Evolutionary conservation across 2,888 invertebrate species (phyloP), one percentile per base, ranked within the genome.

Genomic region (Cheilosia pagana): DNA sequence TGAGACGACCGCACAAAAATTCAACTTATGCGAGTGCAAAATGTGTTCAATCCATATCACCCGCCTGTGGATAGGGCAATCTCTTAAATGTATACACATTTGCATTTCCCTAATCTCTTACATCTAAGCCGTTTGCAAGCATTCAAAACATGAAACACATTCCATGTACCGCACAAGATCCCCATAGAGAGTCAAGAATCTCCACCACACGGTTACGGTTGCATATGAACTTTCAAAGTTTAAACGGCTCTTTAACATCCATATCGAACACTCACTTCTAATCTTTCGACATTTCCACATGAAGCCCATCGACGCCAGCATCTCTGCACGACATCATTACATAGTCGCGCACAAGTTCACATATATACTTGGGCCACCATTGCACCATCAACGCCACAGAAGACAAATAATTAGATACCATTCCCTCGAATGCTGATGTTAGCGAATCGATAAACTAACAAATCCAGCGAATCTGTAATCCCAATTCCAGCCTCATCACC

Each of bases 201-300:
- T 14, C 6, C 21, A 23, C 67, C 70, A 74, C 70, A 45, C 70
- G 83, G 78, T 79, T 83, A 79, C 79, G n/a, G n/a, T n/a, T n/a
- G n/a, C n/a, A n/a, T n/a, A 72, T 83, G 79, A 82, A 82, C 82
- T 82, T 77, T 82, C 67, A 72, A 82, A 72, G 72, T 78, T 82
- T 78, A 72, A 82, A 81, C 65, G 76, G 81, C 76, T 77, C 81
- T 25, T 71, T 76, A 81, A 71, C 76, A 81, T 77, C 60, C 71
- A 19, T 8, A 71, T 53, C 55, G 72, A 82, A 62, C 77, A 75
- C 82, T 72, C 77, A 67, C 79, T 83, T 83, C 74, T 79, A 83
- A 79, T 83, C 83, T 79, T 79, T 70, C 83, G 79, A 79, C 83
- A 83, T 83, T 83, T 79, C 62, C 83, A 79, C 79, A 83, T 74